These are phyloP conservation scores for Tor tambroides DNA, from an alignment of 2,113 vertebrate genomes.

Conservation along the genomic window DNA sequence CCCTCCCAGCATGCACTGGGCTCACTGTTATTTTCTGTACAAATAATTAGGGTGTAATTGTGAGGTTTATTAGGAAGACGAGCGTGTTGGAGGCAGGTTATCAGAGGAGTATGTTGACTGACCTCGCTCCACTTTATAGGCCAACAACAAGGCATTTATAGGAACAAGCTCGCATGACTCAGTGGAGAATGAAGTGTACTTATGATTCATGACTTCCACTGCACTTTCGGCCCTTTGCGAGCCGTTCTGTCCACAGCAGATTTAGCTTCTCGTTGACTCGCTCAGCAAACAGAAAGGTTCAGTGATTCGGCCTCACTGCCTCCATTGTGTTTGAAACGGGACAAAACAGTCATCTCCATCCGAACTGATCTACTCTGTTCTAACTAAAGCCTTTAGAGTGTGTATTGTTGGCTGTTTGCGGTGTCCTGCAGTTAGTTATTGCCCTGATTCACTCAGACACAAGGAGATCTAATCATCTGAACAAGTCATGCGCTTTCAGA, in stretches of 20 bases:
- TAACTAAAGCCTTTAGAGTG: too few species aligned
- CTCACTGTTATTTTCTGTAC: slow-evolving; percentile 54
- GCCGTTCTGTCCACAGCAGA: not conserved
- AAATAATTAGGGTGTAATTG: slow-evolving; percentile 57
- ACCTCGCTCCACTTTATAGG: not conserved
- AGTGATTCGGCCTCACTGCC: slow-evolving; percentile 39
- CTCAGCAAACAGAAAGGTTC: slow-evolving; percentile 48
- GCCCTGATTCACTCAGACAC: too few species aligned
- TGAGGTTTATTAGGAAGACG: not conserved
- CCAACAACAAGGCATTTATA: not conserved
- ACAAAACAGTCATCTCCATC: slow-evolving; percentile 19
- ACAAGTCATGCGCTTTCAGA: too few species aligned
- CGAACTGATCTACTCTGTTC: too few species aligned
- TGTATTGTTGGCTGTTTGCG: too few species aligned
- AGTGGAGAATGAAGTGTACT: not conserved
- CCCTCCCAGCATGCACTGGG: slow-evolving; percentile 31
- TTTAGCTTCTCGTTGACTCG: slow-evolving; percentile 40
- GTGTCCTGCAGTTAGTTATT: too few species aligned
- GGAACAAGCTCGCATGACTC: not conserved
- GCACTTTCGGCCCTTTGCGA: not conserved
- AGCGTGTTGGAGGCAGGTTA: not conserved
- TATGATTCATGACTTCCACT: not conserved
- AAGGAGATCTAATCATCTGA: too few species aligned
- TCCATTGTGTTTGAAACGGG: slow-evolving; percentile 41
- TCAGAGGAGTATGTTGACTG: not conserved